Evolutionary conservation across 2,888 invertebrate genomes (phyloP).

Genomic region (Hydroisotoma schaefferi): DNA sequence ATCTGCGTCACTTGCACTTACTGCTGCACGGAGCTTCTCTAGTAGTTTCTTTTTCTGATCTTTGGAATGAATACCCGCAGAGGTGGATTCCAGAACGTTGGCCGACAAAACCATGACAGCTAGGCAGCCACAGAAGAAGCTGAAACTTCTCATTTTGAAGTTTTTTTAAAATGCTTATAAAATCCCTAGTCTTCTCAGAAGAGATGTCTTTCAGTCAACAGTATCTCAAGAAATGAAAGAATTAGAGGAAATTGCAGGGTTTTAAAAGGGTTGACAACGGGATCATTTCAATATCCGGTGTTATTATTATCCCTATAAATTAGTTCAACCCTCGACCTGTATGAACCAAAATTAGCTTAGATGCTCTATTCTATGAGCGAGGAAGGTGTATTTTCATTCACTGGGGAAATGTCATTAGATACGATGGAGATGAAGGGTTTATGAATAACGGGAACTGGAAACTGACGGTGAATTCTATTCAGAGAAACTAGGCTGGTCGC

Average conservation of each 20-base stretch:
- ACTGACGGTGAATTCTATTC: too few species aligned
- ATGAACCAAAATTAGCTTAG: too few species aligned
- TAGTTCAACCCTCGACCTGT: too few species aligned
- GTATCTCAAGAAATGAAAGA: slow-evolving; percentile 1
- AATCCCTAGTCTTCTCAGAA: not conserved
- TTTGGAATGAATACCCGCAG: slow-evolving; percentile 25
- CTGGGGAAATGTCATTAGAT: too few species aligned
- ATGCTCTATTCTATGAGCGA: too few species aligned
- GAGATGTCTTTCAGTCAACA: not conserved
- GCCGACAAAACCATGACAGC: slow-evolving; percentile 3
- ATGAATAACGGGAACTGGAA: too few species aligned
- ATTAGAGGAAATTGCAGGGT: slow-evolving; percentile 6
- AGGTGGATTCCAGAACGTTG: slow-evolving; percentile 5
- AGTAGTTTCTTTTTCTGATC: slow-evolving; percentile 34
- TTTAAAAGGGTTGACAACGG: slow-evolving; percentile 10
- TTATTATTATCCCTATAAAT: not conserved
- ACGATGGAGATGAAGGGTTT: too few species aligned
- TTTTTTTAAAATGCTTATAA: not conserved
- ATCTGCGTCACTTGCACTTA: slow-evolving; percentile 12
- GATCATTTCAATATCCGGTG: not conserved
- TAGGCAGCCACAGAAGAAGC: not conserved
- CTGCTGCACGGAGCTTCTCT: slow-evolving; percentile 29
- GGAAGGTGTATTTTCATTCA: too few species aligned
- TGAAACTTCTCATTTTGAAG: slow-evolving; percentile 13
- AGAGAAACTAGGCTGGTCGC: too few species aligned